Percentiles rank a stretch among this genome's conserved stretches.
Conservation (phyloP, 2,888 invertebrate species). For the Galerucella calmariensis region DNA sequence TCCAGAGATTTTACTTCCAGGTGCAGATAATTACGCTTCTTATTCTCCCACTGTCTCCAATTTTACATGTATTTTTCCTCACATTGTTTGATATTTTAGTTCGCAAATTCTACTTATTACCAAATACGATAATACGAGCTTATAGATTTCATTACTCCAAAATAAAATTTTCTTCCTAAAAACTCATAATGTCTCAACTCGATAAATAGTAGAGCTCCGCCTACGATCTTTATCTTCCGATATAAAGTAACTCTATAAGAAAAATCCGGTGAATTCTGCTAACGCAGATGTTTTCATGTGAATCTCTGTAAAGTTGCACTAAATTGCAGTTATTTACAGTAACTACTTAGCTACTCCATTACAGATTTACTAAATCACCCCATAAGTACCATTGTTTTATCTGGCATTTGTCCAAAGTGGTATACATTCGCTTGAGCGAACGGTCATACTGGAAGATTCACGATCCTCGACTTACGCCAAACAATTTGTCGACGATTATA, state of each 20-base stretch:
- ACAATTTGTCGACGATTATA: constrained; percentile 33
- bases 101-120: too few relatives aligned
- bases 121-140: too few relatives aligned
- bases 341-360: constrained; percentile 53
- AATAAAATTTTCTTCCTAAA: too few relatives aligned
- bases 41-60: too few relatives aligned
- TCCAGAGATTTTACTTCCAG: too few relatives aligned
- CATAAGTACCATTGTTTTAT: constrained; percentile 47
- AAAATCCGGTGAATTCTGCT: constrained; percentile 44
- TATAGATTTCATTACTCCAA: too few relatives aligned
- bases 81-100: too few relatives aligned
- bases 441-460: constrained; percentile 24
- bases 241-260: constrained; percentile 29
- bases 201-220: not conserved
- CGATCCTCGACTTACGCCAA: constrained; percentile 27
- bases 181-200: not conserved
- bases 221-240: not conserved
- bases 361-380: constrained; percentile 52
- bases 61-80: too few relatives aligned
- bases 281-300: constrained; percentile 52
- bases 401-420: constrained; percentile 48
- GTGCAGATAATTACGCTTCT: too few relatives aligned
- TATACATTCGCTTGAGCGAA: constrained; percentile 19
- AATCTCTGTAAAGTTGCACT: constrained; percentile 42
- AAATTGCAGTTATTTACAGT: constrained; percentile 54